Conservation (phyloP, 2,113 vertebrate genomes). For the Burhinus oedicnemus region DNA sequence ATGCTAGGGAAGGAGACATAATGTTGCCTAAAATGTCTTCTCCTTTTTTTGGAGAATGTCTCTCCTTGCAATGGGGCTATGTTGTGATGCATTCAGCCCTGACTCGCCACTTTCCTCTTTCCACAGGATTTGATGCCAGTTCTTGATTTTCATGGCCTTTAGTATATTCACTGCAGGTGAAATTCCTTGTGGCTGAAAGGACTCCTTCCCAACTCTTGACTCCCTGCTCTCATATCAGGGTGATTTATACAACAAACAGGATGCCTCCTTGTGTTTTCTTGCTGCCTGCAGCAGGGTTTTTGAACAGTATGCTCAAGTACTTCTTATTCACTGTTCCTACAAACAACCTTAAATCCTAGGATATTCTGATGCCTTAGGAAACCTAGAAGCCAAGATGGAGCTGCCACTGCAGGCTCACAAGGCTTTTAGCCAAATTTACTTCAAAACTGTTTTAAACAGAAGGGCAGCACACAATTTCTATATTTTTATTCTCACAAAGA, state of each 20-base stretch:
- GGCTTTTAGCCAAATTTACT: neutral
- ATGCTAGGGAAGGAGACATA: neutral
- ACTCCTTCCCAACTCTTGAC: neutral
- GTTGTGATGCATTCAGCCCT: neutral
- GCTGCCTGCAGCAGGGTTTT: neutral
- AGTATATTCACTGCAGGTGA: neutral
- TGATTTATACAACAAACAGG: neutral
- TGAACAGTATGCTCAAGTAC: neutral
- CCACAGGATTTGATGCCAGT: neutral
- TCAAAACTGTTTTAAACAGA: neutral
- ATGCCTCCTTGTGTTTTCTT: neutral
- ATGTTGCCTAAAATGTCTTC: neutral
- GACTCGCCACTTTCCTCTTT: neutral
- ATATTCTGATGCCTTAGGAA: neutral
- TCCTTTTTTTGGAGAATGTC: neutral
- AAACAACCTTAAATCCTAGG: neutral
- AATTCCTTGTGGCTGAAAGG: neutral
- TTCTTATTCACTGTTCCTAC: neutral
- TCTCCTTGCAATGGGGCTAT: neutral
- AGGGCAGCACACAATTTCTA: neutral
- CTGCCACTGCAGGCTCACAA: neutral
- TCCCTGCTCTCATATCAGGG: neutral
- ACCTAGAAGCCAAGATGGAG: neutral
- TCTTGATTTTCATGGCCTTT: neutral
- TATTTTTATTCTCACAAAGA: neutral